Percentiles rank a stretch among this genome's conserved stretches.
These are phyloP conservation scores for Tinamus guttatus DNA, from an alignment of 2,113 vertebrate species.

Conservation along the genomic window DNA sequence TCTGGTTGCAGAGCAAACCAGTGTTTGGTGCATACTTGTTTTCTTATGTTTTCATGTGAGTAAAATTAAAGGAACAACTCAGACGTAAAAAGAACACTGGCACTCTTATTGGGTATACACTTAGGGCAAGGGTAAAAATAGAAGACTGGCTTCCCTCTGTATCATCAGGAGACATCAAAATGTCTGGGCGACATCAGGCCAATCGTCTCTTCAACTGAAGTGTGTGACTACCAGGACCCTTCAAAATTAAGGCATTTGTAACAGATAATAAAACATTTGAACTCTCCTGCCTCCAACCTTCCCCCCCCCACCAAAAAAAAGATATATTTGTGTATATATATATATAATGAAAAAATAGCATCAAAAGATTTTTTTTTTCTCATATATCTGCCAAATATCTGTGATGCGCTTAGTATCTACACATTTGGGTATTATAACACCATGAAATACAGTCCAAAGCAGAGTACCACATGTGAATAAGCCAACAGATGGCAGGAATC, in stretches of 20 bases:
- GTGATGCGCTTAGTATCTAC: neutral
- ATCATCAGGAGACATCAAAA: neutral
- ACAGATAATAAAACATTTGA: neutral
- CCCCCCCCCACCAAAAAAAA: too few relatives aligned
- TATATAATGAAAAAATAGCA: neutral
- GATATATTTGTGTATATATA: too few relatives aligned
- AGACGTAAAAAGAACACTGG: neutral
- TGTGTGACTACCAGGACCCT: neutral
- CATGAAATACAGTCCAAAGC: slow-evolving; percentile 16
- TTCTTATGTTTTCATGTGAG: neutral
- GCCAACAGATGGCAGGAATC: slow-evolving; percentile 60
- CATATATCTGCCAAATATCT: neutral
- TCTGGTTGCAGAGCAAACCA: neutral
- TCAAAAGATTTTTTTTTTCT: neutral
- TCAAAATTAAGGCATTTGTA: neutral
- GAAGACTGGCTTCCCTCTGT: neutral
- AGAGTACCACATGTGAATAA: slow-evolving; percentile 36
- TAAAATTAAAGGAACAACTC: neutral
- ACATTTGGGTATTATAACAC: neutral
- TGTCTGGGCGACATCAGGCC: neutral
- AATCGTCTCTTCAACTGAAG: neutral
- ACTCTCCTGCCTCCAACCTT: neutral
- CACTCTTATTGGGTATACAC: neutral
- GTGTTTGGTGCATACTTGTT: neutral
- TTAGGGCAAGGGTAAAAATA: neutral